Evolutionary conservation across 37 sponge, comb jelly and placozoan species (phyloP), one percentile per base, ranked within the genome.

Genomic region (Aphrocallistes beatrix): DNA sequence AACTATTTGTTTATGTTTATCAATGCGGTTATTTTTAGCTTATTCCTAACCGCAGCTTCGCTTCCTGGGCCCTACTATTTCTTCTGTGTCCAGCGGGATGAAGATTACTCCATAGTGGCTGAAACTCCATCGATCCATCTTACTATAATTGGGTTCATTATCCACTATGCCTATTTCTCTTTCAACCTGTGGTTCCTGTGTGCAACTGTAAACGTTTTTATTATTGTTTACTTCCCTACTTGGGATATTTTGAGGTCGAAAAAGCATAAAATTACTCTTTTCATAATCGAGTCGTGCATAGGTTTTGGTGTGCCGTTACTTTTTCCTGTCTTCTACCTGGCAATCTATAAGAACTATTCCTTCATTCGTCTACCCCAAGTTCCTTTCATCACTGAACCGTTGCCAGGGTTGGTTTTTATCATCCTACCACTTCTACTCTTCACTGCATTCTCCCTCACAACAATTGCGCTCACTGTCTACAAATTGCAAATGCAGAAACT

Each of bases 121-220:
- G 32, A 60, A 60, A 28, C 10, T 32, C 75, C 75, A 13, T 19
- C 75, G 75, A 19, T 60, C 8, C n/a, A 60, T 60, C n/a, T 60
- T 8, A 60, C 75, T 6, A 60, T 60, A 60, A 19, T 60, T 60
- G 75, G 75, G 21, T 25, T 60, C 8, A 30, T 60, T 3, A 28
- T 30, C 1, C 75, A 60, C n/a, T 32, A 25, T 6, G 10, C 75
- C 10, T 60, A 60, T 60, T 60, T 60, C n/a, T 60, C 75, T 32
- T 60, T 60, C 75, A 60, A 60, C n/a, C 8, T 60, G 8, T 60
- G 75, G 75, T 60, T 60, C 21, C 75, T 60, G 10, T 60, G 75
- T 28, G 75, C 75, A 28, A 60, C 75, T 19, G 21, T 60, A 6
- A 60, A 60, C 21, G 75, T 60, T 60, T 60, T 60, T 30, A 60